phyloP scores from a whole-genome alignment of 2,888 invertebrate species.

The Acleris holmiana region DNA sequence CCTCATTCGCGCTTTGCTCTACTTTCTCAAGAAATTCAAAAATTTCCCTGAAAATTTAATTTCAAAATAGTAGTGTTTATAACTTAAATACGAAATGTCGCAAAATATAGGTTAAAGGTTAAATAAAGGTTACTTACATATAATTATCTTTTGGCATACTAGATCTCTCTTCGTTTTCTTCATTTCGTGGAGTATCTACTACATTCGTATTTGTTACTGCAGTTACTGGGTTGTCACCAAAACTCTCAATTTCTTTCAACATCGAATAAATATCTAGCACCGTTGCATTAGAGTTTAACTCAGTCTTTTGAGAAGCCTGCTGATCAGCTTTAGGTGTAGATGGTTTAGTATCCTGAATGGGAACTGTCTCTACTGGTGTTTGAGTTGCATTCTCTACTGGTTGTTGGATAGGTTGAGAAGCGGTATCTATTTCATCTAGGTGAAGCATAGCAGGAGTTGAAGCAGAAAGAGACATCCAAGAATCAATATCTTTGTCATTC shows the following conservation, averaged over 20 bases:
- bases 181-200: slow-evolving; percentile 48
- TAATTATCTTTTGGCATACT: slow-evolving; percentile 72
- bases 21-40: slow-evolving; percentile 87
- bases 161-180: slow-evolving; percentile 55
- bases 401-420: slow-evolving; percentile 38
- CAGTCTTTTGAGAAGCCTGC: slow-evolving; percentile 52
- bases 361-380: slow-evolving; percentile 40
- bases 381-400: slow-evolving; percentile 39
- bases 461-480: slow-evolving; percentile 79
- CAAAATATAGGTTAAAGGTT: too few species aligned
- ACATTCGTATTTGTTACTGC: slow-evolving; percentile 49
- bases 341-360: slow-evolving; percentile 31
- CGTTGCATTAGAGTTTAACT: slow-evolving; percentile 66
- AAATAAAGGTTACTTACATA: slow-evolving; percentile 60
- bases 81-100: not conserved
- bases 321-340: slow-evolving; percentile 31
- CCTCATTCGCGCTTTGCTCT: slow-evolving; percentile 82
- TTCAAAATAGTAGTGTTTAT: not conserved
- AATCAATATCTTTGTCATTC: slow-evolving; percentile 77
- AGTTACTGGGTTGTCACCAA: slow-evolving; percentile 70
- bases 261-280: slow-evolving; percentile 80
- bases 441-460: slow-evolving; percentile 66
- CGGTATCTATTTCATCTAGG: slow-evolving; percentile 46
- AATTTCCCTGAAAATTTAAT: slow-evolving; percentile 81
- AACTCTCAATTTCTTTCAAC: slow-evolving; percentile 80